Percentiles rank a stretch among this genome's conserved stretches.
phyloP scores from a whole-genome alignment of 92 coral and sea anemone genomes.

The Ricordea florida region DNA sequence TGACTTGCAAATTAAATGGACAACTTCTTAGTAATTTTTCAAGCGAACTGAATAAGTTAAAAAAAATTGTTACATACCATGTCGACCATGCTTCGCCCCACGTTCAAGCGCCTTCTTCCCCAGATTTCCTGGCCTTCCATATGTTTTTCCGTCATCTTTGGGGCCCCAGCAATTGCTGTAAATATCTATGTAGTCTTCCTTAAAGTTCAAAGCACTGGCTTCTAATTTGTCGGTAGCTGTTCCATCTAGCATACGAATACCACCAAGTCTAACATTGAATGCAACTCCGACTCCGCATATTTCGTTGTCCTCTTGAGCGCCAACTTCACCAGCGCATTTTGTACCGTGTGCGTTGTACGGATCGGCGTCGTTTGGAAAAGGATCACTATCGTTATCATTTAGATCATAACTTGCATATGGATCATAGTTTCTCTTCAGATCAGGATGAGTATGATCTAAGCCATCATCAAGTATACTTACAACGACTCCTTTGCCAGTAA shows the following conservation, averaged over 20 bases:
- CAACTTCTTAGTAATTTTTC: no score
- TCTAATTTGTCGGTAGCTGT: constrained; percentile 89
- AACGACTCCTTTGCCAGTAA: constrained; percentile 86
- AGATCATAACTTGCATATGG: constrained; percentile 83
- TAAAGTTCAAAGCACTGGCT: constrained; percentile 82
- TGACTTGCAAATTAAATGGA: no score
- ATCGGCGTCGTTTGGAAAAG: constrained; percentile 84
- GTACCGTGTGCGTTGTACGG: constrained; percentile 97
- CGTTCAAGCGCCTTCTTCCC: constrained; percentile 76
- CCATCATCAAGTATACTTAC: constrained; percentile 96
- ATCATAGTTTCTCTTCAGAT: constrained; percentile 86
- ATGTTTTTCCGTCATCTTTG: constrained; percentile 97
- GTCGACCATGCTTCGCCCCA: constrained; percentile 91
- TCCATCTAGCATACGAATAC: constrained; percentile 95
- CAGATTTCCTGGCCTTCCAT: constrained; percentile 90
- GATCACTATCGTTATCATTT: constrained; percentile 76
- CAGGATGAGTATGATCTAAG: constrained; percentile 92
- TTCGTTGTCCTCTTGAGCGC: constrained; percentile 88
- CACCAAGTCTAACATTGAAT: constrained; percentile 86
- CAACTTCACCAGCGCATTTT: constrained; percentile 96
- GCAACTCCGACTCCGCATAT: constrained; percentile 97
- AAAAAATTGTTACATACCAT: constrained; percentile 57
- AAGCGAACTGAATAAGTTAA: no score
- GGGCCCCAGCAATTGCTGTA: constrained; percentile 99
- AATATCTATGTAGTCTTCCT: constrained; percentile 85